Evolutionary conservation across 2,797 vertebrate species (phyloP).

Genomic region (Cetoscarus ocellatus): DNA sequence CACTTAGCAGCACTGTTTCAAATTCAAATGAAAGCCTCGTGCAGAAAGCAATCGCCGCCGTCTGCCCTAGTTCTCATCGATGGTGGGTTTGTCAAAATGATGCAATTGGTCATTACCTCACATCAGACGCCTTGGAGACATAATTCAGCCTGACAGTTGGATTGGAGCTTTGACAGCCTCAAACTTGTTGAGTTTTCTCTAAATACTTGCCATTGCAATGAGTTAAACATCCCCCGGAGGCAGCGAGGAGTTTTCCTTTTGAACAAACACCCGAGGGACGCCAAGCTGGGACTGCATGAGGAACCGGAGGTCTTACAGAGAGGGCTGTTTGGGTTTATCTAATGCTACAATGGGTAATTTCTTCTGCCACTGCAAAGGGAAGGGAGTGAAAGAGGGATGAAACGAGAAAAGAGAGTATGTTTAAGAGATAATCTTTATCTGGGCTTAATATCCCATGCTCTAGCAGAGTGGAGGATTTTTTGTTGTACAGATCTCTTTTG

Average conservation of each 20-base stretch:
- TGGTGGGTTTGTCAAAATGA: slow-evolving; percentile 77
- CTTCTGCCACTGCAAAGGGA: slow-evolving; percentile 89
- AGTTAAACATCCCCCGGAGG: slow-evolving; percentile 98
- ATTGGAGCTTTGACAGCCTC: slow-evolving; percentile 92
- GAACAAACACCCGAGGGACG: slow-evolving; percentile 93
- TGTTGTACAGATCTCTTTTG: slow-evolving; percentile 88
- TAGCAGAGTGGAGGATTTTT: slow-evolving; percentile 89
- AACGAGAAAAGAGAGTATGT: slow-evolving; percentile 86
- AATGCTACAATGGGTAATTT: slow-evolving; percentile 94
- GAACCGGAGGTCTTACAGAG: slow-evolving; percentile 93
- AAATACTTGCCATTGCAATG: slow-evolving; percentile 96
- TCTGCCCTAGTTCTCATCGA: slow-evolving; percentile 74
- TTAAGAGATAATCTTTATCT: slow-evolving; percentile 98
- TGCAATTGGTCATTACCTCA: slow-evolving; percentile 93
- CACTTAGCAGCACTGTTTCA: slow-evolving; percentile 78
- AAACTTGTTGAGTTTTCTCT: slow-evolving; percentile 97
- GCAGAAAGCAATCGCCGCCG: slow-evolving; percentile 56
- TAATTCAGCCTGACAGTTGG: slow-evolving; percentile 97
- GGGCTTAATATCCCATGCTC: slow-evolving; percentile 95
- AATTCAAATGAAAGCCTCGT: slow-evolving; percentile 77
- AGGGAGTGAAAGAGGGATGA: slow-evolving; percentile 78
- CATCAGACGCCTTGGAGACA: slow-evolving; percentile 90
- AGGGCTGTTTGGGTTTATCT: slow-evolving; percentile 93
- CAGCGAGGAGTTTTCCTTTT: slow-evolving; percentile 93
- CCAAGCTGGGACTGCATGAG: slow-evolving; percentile 93